phyloP scores from a whole-genome alignment of 35 echinoderm and acorn worm species.

The Ophioderma brevispina region DNA sequence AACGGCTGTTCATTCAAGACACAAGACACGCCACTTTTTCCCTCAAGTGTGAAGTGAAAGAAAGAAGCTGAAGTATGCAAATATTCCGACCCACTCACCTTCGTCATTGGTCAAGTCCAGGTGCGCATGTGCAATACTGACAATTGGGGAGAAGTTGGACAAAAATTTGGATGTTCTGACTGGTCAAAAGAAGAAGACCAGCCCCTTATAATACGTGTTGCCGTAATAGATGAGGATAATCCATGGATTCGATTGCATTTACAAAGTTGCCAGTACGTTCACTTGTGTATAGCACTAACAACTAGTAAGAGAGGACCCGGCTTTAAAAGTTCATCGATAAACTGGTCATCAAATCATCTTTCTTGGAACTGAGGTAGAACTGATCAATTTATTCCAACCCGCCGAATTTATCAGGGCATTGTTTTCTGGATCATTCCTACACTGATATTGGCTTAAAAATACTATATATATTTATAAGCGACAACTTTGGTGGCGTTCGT shows the following conservation, averaged over 20 bases:
- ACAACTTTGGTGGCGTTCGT: background rate
- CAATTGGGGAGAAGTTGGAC: background rate
- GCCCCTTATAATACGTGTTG: background rate
- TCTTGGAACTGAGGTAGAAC: background rate
- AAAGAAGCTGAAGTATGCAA: slow-evolving; percentile 2
- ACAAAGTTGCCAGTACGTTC: background rate
- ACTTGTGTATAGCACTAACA: too few relatives aligned
- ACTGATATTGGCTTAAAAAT: background rate
- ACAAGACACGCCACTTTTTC: background rate
- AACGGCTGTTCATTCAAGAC: background rate
- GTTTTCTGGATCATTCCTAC: background rate
- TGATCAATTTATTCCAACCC: background rate
- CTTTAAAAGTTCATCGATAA: background rate
- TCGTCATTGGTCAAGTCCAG: background rate
- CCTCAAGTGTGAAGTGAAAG: background rate
- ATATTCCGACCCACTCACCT: background rate
- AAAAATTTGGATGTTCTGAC: background rate
- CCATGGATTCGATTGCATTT: background rate
- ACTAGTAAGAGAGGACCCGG: too few relatives aligned
- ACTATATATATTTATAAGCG: background rate
- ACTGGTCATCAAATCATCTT: background rate
- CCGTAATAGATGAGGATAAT: background rate
- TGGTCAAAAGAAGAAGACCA: background rate
- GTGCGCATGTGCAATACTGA: background rate
- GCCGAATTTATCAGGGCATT: background rate